A percentile compares a stretch with the other conserved stretches of the same genome.
Conservation (phyloP, 64 coral and sea anemone species). For the Astreopora myriophthalma region DNA sequence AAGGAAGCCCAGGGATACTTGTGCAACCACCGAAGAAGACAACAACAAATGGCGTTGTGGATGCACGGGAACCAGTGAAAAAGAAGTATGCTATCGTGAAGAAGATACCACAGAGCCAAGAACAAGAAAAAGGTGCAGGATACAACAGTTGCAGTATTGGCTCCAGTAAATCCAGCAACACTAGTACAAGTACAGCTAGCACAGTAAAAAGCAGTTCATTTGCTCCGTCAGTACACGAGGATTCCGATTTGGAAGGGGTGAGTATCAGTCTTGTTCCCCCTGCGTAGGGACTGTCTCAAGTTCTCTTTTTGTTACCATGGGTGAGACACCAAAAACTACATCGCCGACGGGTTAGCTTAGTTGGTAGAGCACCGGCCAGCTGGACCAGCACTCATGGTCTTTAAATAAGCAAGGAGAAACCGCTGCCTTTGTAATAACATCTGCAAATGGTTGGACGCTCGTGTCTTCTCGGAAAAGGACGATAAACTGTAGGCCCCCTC, state of each 20-base stretch:
- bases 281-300: neutral
- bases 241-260: slow-evolving; percentile 81
- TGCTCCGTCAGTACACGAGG: slow-evolving; percentile 68
- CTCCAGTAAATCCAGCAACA: slow-evolving; percentile 87
- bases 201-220: slow-evolving; percentile 95
- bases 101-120: slow-evolving; percentile 88
- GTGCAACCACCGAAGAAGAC: slow-evolving; percentile 91
- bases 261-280: neutral
- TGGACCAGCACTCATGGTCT: too few species aligned
- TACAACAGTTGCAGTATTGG: slow-evolving; percentile 88
- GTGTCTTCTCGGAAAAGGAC: too few species aligned
- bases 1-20: slow-evolving; percentile 23
- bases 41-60: slow-evolving; percentile 65
- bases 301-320: neutral
- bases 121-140: slow-evolving; percentile 57
- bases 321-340: too few species aligned
- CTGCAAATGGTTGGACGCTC: too few species aligned
- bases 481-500: too few species aligned
- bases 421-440: too few species aligned
- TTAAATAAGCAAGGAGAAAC: too few species aligned
- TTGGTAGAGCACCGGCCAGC: too few species aligned
- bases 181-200: slow-evolving; percentile 91
- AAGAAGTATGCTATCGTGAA: slow-evolving; percentile 98
- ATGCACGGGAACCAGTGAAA: slow-evolving; percentile 62
- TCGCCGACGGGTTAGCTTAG: too few species aligned